These are phyloP conservation scores for Andricus grossulariae DNA, from an alignment of 1,140 invertebrate species.

Conservation along the genomic window DNA sequence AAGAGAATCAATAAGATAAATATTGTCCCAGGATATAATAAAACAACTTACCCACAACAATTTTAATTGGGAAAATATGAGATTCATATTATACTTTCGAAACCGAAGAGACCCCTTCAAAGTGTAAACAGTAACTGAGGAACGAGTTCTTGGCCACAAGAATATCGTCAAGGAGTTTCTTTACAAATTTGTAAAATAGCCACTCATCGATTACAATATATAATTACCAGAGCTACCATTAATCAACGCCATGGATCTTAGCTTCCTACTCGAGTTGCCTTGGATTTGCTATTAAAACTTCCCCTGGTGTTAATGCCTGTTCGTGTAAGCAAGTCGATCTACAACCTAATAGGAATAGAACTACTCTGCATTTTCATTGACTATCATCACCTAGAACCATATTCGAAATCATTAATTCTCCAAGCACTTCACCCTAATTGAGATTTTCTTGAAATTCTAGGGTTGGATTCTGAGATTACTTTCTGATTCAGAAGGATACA, in stretches of 20 bases:
- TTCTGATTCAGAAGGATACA: background rate
- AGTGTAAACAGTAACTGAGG: background rate
- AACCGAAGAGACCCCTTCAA: background rate
- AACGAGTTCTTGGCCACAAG: background rate
- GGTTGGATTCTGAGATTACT: background rate
- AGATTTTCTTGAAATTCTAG: background rate
- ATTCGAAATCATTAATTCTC: background rate
- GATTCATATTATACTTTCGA: no score
- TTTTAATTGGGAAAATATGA: no score
- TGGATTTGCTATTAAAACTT: conserved; percentile 22
- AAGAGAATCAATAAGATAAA: no score
- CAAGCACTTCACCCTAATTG: background rate
- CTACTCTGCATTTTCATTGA: background rate
- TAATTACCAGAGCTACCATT: conserved; percentile 42
- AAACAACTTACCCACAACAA: no score
- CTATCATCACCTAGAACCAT: background rate
- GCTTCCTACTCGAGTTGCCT: conserved; percentile 23
- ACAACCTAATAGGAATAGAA: conserved; percentile 19
- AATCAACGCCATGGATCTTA: conserved; percentile 46
- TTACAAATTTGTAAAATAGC: background rate
- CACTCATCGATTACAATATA: conserved; percentile 31
- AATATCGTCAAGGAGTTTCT: background rate
- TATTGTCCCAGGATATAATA: no score
- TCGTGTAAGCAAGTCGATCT: conserved; percentile 17
- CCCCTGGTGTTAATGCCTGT: background rate